phyloP scores from a whole-genome alignment of 2,797 vertebrate genomes.

The Enoplosus armatus region DNA sequence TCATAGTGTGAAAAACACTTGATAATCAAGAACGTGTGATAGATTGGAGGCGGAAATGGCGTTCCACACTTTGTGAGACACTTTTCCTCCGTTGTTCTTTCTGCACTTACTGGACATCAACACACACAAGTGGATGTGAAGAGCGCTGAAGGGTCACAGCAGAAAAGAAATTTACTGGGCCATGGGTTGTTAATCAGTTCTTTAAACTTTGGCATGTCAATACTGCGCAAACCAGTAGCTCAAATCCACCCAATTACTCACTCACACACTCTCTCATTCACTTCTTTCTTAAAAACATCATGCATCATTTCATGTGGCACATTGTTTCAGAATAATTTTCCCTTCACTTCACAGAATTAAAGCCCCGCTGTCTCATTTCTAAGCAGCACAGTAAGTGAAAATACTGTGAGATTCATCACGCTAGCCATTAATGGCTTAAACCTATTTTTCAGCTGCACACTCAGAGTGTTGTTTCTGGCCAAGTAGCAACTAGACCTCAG shows the following conservation, averaged over 20 bases:
- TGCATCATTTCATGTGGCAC: constrained; percentile 32
- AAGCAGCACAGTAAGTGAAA: constrained; percentile 30
- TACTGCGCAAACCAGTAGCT: constrained; percentile 1
- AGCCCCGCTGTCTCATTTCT: constrained; percentile 48
- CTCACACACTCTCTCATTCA: background rate
- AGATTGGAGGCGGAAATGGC: background rate
- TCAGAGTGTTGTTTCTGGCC: constrained; percentile 38
- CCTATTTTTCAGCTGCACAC: constrained; percentile 42
- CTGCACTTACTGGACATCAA: background rate
- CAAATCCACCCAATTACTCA: constrained; percentile 4
- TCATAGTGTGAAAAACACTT: constrained; percentile 1
- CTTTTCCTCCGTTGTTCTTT: background rate
- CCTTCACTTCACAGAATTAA: constrained; percentile 59
- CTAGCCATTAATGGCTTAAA: constrained; percentile 47
- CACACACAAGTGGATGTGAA: background rate
- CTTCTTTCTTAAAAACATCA: constrained; percentile 34
- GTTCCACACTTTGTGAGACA: background rate
- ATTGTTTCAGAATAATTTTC: constrained; percentile 40
- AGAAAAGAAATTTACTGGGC: background rate
- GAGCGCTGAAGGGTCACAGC: constrained; percentile 2
- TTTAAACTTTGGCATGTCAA: constrained; percentile 15
- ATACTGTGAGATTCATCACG: constrained; percentile 51
- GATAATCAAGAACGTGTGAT: background rate
- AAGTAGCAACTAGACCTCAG: constrained; percentile 36
- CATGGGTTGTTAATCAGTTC: background rate